These are phyloP conservation scores for Mobula hypostoma DNA, from an alignment of 2,113 vertebrate genomes.

Conservation along the genomic window DNA sequence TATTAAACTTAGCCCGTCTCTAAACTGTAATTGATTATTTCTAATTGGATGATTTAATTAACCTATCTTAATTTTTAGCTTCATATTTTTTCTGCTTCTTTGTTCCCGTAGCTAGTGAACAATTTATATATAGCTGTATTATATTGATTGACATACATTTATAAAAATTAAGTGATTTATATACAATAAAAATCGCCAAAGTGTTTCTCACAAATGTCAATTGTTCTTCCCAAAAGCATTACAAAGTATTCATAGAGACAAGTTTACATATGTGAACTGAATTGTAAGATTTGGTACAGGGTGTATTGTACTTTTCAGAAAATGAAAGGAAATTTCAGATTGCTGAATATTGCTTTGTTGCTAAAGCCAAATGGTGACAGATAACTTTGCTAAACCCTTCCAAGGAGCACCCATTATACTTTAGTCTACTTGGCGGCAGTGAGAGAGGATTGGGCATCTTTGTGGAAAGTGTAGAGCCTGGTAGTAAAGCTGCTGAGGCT, in stretches of 20 bases:
- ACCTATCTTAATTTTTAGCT: not conserved
- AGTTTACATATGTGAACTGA: not conserved
- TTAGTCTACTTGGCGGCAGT: slow-evolving; percentile 80
- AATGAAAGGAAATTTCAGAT: slow-evolving; percentile 91
- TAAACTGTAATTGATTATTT: not conserved
- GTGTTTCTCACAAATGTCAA: not conserved
- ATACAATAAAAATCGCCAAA: not conserved
- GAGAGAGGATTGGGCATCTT: slow-evolving; percentile 90
- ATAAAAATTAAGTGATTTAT: not conserved
- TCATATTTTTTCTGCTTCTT: not conserved
- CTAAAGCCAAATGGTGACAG: slow-evolving; percentile 91
- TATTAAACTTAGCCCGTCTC: not conserved
- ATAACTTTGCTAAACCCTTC: slow-evolving; percentile 83
- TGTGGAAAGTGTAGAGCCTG: slow-evolving; percentile 74
- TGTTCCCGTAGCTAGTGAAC: not conserved
- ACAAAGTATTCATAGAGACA: not conserved
- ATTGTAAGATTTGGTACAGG: not conserved
- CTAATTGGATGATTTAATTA: not conserved
- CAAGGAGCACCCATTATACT: slow-evolving; percentile 76
- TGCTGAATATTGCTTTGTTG: slow-evolving; percentile 92
- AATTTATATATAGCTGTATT: not conserved
- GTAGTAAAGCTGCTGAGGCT: slow-evolving; percentile 81
- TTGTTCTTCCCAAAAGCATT: not conserved
- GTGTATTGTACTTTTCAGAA: slow-evolving; percentile 60
- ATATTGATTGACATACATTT: not conserved